Conservation (phyloP, 2,797 vertebrate genomes). For the Tangara arthus region DNA sequence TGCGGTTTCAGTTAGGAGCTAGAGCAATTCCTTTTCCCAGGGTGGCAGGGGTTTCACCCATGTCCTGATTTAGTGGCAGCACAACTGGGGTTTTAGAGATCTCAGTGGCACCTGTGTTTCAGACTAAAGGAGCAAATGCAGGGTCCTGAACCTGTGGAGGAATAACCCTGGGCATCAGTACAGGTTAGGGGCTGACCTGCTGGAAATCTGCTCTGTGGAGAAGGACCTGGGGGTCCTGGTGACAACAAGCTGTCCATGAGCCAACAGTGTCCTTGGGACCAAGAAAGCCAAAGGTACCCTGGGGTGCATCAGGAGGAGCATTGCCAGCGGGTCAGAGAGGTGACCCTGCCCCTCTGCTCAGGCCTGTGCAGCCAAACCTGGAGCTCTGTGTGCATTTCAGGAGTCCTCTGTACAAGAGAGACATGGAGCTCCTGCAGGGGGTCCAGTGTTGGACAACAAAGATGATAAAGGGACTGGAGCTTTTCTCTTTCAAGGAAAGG, state of each 20-base stretch:
- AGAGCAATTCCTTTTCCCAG: neutral
- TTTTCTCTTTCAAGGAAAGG: neutral
- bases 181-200: neutral
- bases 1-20: neutral
- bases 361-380: neutral
- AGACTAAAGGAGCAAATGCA: neutral
- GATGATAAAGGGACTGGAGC: neutral
- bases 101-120: neutral
- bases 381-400: neutral
- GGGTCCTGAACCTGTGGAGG: neutral
- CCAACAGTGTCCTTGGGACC: neutral
- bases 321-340: neutral
- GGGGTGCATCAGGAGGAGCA: neutral
- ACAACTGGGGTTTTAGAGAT: neutral
- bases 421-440: neutral
- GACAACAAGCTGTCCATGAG: neutral
- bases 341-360: neutral
- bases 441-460: neutral
- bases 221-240: neutral
- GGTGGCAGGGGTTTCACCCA: neutral
- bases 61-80: neutral
- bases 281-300: neutral
- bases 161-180: neutral
- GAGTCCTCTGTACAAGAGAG: fast-evolving
- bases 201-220: neutral